Conservation (phyloP, 2,113 vertebrate genomes). For the Neoarius graeffei region DNA sequence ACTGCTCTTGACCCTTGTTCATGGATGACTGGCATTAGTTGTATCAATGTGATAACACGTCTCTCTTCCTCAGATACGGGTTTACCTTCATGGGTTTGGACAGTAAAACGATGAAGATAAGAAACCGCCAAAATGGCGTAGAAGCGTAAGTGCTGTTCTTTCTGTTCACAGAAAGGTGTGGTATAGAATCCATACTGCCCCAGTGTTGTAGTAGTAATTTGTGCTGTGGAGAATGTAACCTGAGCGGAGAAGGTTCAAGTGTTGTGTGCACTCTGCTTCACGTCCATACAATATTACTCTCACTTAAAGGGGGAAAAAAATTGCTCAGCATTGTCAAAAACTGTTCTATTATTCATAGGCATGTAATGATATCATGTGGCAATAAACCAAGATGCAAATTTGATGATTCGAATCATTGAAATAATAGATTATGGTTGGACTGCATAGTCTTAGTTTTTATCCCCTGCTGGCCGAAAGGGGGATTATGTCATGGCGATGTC, state of each 20-base stretch:
- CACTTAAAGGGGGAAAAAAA: not conserved
- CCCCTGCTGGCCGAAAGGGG: too few species aligned
- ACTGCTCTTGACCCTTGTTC: not conserved
- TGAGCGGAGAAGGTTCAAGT: not conserved
- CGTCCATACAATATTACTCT: not conserved
- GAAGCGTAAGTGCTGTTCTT: slow-evolving; percentile 82
- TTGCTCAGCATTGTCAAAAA: not conserved
- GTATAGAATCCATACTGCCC: not conserved
- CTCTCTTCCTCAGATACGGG: slow-evolving; percentile 84
- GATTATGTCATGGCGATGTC: too few species aligned
- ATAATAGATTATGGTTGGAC: too few species aligned
- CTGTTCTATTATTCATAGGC: not conserved
- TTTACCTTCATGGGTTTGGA: slow-evolving; percentile 92
- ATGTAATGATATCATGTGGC: too few species aligned
- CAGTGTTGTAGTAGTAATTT: not conserved
- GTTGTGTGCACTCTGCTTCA: not conserved
- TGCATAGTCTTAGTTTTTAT: too few species aligned
- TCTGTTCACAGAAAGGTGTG: not conserved
- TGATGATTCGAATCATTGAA: too few species aligned
- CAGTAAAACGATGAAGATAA: slow-evolving; percentile 85
- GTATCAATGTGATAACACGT: slow-evolving; percentile 27
- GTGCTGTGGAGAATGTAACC: not conserved
- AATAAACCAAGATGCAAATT: too few species aligned
- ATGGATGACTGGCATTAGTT: not conserved
- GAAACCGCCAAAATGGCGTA: slow-evolving; percentile 84